A percentile compares a stretch with the other conserved stretches of the same genome.
Evolutionary conservation across 30 jellyfish, hydroid and myxozoan species (phyloP).

Genomic region (Turritopsis rubra): DNA sequence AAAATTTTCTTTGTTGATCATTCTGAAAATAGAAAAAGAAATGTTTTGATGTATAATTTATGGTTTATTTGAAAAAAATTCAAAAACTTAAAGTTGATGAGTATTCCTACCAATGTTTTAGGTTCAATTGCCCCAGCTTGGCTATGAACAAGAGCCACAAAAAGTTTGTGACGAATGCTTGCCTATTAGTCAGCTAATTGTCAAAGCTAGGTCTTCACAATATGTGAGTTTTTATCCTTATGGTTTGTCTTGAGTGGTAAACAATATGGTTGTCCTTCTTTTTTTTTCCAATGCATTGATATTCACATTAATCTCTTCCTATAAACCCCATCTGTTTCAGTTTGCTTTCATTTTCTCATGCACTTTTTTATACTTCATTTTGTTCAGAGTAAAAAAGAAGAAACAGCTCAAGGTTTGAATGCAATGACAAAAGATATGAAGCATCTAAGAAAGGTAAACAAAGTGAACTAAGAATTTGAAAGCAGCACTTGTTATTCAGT

Average conservation of each 20-base stretch:
- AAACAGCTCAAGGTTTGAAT: constrained; percentile 55
- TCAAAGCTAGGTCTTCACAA: constrained; percentile 69
- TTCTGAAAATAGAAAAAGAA: too few species aligned
- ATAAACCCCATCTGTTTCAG: too few species aligned
- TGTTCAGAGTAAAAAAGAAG: constrained; percentile 60
- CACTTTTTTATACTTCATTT: background rate
- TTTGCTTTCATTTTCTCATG: background rate
- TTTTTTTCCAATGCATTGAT: too few species aligned
- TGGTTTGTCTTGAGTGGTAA: too few species aligned
- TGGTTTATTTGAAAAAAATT: background rate
- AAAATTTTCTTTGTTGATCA: too few species aligned
- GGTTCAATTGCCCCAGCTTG: constrained; percentile 65
- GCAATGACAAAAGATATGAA: constrained; percentile 48
- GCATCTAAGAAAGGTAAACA: constrained; percentile 46
- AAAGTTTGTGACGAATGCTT: constrained; percentile 76
- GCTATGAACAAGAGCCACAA: constrained; percentile 74
- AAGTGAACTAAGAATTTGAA: too few species aligned
- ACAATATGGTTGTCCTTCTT: too few species aligned
- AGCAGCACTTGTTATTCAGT: too few species aligned
- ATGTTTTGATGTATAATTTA: background rate
- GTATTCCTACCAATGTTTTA: background rate
- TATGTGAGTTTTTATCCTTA: constrained; percentile 43
- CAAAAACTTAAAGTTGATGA: background rate
- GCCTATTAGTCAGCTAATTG: constrained; percentile 62
- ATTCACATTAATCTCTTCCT: too few species aligned